These are phyloP conservation scores for Chaetodon trifasciatus DNA, from an alignment of 2,797 vertebrate genomes.

Conservation along the genomic window DNA sequence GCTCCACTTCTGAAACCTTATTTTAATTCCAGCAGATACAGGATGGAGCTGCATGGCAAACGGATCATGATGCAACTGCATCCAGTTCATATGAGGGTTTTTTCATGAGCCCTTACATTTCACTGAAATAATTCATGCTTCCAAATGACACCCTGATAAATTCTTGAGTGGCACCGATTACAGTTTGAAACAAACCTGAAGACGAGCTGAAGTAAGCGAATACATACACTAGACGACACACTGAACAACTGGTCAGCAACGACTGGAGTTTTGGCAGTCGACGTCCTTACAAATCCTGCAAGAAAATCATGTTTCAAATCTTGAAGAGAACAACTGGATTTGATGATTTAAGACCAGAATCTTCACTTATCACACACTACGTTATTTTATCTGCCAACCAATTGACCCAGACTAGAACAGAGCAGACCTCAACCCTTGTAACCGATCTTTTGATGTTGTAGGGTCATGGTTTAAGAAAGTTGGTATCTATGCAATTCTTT, in stretches of 20 bases:
- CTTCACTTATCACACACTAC: neutral
- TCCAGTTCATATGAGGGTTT: neutral
- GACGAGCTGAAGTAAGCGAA: neutral
- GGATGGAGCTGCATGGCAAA: neutral
- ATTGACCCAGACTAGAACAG: neutral
- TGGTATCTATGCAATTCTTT: neutral
- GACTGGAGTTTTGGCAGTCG: neutral
- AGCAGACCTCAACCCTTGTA: neutral
- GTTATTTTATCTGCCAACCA: neutral
- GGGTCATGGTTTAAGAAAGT: neutral
- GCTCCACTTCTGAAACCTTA: no score
- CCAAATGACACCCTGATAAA: neutral
- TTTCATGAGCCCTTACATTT: neutral
- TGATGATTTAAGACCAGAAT: neutral
- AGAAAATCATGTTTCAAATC: neutral
- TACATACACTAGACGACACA: neutral
- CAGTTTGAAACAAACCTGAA: neutral
- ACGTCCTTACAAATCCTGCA: neutral
- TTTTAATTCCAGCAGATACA: no score
- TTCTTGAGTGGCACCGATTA: neutral
- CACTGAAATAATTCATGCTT: slow-evolving; percentile 5
- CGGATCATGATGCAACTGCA: neutral
- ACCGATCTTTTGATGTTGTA: neutral
- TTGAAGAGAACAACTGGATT: no score
- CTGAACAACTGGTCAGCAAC: neutral